A percentile compares a stretch with the other conserved stretches of the same genome.
These are phyloP conservation scores for Sparidentex hasta DNA, from an alignment of 2,797 vertebrate genomes.

Conservation along the genomic window DNA sequence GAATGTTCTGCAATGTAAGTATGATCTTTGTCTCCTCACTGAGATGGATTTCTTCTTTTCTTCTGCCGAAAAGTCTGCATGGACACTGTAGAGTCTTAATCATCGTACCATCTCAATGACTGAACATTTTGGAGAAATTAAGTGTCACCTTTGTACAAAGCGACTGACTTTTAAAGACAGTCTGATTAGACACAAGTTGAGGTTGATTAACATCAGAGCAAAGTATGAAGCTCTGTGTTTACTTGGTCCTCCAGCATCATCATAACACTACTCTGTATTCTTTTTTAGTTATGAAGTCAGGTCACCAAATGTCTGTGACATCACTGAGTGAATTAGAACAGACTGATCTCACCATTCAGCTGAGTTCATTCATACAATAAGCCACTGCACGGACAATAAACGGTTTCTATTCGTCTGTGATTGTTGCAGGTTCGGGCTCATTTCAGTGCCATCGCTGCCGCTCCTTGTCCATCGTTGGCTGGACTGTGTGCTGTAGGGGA, in stretches of 20 bases:
- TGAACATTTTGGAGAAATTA: no score
- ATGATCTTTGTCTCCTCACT: no score
- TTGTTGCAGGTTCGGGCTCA: constrained; percentile 76
- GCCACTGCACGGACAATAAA: background rate
- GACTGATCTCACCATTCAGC: background rate
- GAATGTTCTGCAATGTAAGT: no score
- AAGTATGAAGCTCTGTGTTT: background rate
- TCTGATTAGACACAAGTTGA: no score
- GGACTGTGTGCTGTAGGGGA: constrained; percentile 57
- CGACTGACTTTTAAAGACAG: no score
- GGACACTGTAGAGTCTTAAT: no score
- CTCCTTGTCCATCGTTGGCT: constrained; percentile 64
- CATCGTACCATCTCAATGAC: no score
- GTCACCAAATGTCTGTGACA: background rate
- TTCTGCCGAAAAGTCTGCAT: no score
- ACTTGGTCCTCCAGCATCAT: background rate
- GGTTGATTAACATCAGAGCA: background rate
- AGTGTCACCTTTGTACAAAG: no score
- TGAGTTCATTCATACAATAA: background rate
- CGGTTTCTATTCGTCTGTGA: background rate
- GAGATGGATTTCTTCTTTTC: no score
- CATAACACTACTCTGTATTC: background rate
- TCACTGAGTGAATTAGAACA: background rate
- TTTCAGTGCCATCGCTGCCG: constrained; percentile 69
- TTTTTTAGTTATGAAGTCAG: no score